Conservation (phyloP, 2,888 invertebrate species). For the Emesis furor region DNA sequence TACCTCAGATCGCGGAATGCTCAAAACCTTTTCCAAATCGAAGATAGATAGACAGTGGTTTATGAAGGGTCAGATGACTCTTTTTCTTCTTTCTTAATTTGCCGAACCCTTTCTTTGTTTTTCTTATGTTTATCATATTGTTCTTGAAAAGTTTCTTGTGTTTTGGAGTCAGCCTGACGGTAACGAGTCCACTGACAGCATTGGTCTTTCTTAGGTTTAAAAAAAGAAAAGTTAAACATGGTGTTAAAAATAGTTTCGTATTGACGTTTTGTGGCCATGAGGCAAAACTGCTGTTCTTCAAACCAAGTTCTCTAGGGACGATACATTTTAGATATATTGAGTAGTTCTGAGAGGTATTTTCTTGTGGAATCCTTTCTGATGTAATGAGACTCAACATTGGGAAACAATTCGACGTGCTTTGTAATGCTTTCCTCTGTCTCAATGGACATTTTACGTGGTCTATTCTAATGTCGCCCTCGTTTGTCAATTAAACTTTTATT, state of each 20-base stretch:
- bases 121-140: conserved; percentile 4
- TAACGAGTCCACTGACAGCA: conserved; percentile 34
- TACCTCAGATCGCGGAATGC: conserved; percentile 1
- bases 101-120: background rate
- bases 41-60: conserved; percentile 27
- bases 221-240: conserved; percentile 74
- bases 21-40: conserved; percentile 30
- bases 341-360: too few relatives aligned
- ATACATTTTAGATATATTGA: conserved; percentile 6
- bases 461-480: too few relatives aligned
- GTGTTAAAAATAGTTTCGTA: conserved; percentile 71
- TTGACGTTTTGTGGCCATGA: conserved; percentile 55
- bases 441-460: too few relatives aligned
- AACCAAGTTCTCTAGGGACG: conserved; percentile 55
- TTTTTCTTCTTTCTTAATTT: conserved; percentile 18
- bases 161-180: background rate
- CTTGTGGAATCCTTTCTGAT: too few relatives aligned
- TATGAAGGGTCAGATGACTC: background rate
- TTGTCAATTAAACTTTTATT: too few relatives aligned
- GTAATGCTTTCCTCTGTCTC: too few relatives aligned
- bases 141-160: background rate
- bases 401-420: too few relatives aligned
- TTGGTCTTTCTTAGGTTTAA: conserved; percentile 73
- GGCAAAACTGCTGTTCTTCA: conserved; percentile 34
- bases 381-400: too few relatives aligned